These are phyloP conservation scores for Turnix velox DNA, from an alignment of 2,113 vertebrate species.

Conservation along the genomic window DNA sequence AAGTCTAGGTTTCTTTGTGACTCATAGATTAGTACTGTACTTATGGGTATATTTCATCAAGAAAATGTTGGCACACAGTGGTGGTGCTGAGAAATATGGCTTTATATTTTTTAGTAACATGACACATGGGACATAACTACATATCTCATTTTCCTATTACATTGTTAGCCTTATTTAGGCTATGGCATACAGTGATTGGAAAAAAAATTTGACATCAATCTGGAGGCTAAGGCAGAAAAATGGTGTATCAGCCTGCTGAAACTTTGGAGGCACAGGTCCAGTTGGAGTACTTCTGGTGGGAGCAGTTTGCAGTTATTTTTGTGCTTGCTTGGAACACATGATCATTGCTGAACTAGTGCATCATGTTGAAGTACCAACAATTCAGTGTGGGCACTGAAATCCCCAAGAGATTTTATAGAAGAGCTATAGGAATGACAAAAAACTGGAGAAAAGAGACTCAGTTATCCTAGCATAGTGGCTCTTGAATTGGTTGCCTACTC, in stretches of 20 bases:
- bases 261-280: neutral
- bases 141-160: neutral
- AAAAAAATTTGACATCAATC: neutral
- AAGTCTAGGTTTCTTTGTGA: neutral
- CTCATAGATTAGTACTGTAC: neutral
- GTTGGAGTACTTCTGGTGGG: neutral
- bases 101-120: neutral
- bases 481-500: neutral
- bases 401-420: neutral
- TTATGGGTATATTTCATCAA: neutral
- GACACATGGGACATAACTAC: neutral
- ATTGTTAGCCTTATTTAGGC: neutral
- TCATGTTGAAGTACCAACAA: neutral
- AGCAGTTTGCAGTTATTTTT: neutral
- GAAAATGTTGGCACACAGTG: neutral
- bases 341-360: neutral
- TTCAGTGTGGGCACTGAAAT: neutral
- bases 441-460: neutral
- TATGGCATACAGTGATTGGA: rapidly evolving
- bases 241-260: neutral
- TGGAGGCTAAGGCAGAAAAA: neutral
- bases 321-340: neutral
- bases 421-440: neutral
- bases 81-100: neutral
- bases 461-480: rapidly evolving